Evolutionary conservation across 2,888 invertebrate genomes (phyloP), one percentile per base, ranked within the genome.

Genomic region (Drosophila meridiana): DNA sequence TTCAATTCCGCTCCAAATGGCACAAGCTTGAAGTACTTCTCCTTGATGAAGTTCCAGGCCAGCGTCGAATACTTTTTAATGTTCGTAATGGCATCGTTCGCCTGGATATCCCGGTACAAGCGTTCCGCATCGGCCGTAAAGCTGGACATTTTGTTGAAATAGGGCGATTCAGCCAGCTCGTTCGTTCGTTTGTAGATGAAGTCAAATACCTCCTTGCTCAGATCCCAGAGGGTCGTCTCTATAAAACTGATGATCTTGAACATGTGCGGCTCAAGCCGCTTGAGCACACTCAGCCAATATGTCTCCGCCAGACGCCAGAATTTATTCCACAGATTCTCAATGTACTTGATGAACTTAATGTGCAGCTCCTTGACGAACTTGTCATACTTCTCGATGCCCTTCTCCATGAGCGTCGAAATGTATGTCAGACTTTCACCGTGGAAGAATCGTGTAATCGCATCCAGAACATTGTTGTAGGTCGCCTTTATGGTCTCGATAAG

Each of bases 51-150:
- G 73, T 95, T 94, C 94, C 96, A 95, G 0, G 96, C 92, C 53
- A 96, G 94, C 50, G 93, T 94, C 0, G 95, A 94, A 92, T 97
- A 97, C 90, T 97, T 97, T 90, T 95, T 95, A 42, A 97, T 94
- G 91, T 97, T 97, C 0, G 96, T 96, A 32, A 97, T 94, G 0
- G 96, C 94, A 84, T 97, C 97, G 90, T 97, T 96, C 66, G 95
- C 95, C 58, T 95, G 95, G 8, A 97, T 94, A 84, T 97, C 97
- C 65, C 95, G 95, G 91, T 97, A 97, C 57, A 97, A 94, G 65
- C 94, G 95, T 89, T 97, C 97, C 76, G 97, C 93, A 90, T 97
- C 97, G 81, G 96, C 96, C 0, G 97, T 96, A 81, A 97, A 95
- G 69, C 96, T 96, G 2, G 96, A 95, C 13, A 97, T 96, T 83